A percentile compares a stretch with the other conserved stretches of the same genome.
Evolutionary conservation across 2,888 invertebrate genomes (phyloP).

Genomic region (Brassicogethes aeneus): DNA sequence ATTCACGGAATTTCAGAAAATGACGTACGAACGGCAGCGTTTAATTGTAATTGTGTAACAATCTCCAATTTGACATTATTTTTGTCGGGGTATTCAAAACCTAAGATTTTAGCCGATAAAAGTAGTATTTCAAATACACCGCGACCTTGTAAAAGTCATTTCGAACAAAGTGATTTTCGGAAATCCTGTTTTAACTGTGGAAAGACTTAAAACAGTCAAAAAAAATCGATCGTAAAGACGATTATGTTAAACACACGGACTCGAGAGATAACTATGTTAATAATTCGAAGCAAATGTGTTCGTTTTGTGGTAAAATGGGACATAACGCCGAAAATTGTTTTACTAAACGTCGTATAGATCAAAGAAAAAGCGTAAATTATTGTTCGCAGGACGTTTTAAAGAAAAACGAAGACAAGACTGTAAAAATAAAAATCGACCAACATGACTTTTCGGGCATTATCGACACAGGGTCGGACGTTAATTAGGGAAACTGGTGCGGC

Average conservation of each 20-base stretch:
- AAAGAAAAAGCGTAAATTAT: slow-evolving; percentile 6
- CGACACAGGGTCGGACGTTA: slow-evolving; percentile 12
- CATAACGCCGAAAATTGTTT: slow-evolving; percentile 7
- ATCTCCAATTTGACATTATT: neutral
- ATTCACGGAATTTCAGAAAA: slow-evolving; percentile 8
- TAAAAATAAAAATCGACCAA: slow-evolving; percentile 4
- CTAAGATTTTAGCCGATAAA: no score
- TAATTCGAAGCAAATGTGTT: neutral
- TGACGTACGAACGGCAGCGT: slow-evolving; percentile 2
- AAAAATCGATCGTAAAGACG: no score
- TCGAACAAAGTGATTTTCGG: no score
- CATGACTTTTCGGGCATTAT: slow-evolving; percentile 2
- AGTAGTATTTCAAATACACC: neutral
- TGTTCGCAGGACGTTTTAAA: slow-evolving; percentile 6
- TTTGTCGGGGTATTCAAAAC: slow-evolving; percentile 2
- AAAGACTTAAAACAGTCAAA: slow-evolving; percentile 5
- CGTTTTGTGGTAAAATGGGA: slow-evolving; percentile 6
- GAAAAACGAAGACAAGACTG: neutral
- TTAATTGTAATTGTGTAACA: neutral
- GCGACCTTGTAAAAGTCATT: no score
- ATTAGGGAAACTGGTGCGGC: no score
- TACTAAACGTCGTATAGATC: slow-evolving; percentile 4
- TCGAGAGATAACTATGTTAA: neutral
- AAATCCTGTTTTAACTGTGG: slow-evolving; percentile 5
- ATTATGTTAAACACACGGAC: neutral